phyloP scores from a whole-genome alignment of 2,113 vertebrate genomes.

The Leucopsar rothschildi region DNA sequence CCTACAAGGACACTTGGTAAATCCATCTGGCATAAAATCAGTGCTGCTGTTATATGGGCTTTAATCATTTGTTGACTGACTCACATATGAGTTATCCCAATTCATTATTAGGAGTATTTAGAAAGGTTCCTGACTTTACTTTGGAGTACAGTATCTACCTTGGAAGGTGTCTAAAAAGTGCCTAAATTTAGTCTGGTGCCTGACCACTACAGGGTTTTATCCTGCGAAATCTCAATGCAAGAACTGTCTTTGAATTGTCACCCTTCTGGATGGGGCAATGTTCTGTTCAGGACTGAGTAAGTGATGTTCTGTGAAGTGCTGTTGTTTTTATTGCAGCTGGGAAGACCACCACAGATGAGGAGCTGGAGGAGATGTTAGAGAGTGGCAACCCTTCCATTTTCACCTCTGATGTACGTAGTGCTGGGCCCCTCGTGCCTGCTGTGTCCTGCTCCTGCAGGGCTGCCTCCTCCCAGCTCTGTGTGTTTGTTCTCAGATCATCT shows the following conservation, averaged over 20 bases:
- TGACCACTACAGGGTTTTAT: background rate
- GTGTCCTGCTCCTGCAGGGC: fast-evolving
- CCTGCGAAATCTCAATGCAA: background rate
- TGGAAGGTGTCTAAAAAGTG: background rate
- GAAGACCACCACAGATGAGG: constrained; percentile 85
- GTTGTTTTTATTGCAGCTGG: constrained; percentile 79
- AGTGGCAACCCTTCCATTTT: constrained; percentile 92
- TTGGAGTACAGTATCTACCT: background rate
- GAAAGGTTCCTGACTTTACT: background rate
- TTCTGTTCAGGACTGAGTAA: background rate
- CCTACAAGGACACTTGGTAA: background rate
- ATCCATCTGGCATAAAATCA: background rate
- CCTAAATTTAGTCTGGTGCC: background rate
- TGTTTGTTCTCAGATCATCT: constrained; percentile 81
- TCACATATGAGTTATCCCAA: background rate
- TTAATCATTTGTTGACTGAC: background rate
- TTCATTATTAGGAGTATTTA: background rate
- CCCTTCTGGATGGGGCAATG: background rate
- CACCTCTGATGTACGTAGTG: constrained; percentile 86
- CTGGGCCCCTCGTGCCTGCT: background rate
- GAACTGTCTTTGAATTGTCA: background rate
- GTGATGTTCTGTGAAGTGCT: background rate
- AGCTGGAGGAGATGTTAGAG: constrained; percentile 95
- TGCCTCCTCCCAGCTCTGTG: background rate
- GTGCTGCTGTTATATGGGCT: background rate